A percentile compares a stretch with the other conserved stretches of the same genome.
phyloP scores from a whole-genome alignment of 1,140 invertebrate species.

The Neotoxoptera formosana region DNA sequence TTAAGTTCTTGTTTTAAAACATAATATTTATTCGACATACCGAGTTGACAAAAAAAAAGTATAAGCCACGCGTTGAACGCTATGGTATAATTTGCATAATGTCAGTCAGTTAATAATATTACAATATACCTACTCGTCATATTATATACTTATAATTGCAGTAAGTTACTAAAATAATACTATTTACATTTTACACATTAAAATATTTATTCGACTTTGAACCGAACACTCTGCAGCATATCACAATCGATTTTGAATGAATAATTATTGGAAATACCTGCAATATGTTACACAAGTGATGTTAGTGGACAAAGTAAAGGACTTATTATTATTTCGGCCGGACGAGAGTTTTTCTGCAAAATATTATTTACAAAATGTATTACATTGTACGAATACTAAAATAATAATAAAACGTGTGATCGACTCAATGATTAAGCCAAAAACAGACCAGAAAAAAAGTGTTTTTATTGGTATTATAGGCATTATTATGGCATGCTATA shows the following conservation, averaged over 20 bases:
- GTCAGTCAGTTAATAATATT: neutral
- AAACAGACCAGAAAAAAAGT: neutral
- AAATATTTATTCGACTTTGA: neutral
- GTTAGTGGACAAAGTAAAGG: neutral
- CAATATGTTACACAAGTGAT: neutral
- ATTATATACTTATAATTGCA: no score
- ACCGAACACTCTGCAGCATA: neutral
- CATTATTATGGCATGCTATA: no score
- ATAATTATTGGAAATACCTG: neutral
- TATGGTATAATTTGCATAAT: neutral
- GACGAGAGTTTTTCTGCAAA: neutral
- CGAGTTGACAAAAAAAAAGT: neutral
- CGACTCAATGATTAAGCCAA: neutral
- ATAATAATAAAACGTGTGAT: neutral
- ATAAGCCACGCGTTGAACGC: neutral
- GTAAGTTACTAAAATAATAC: neutral
- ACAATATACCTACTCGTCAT: no score
- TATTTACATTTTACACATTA: neutral
- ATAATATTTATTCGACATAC: neutral
- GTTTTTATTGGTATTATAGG: neutral
- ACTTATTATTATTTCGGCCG: no score
- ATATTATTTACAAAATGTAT: no score
- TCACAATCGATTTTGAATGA: neutral
- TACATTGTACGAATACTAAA: no score
- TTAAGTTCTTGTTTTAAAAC: neutral